These are phyloP conservation scores for Donacobius atricapilla DNA, from an alignment of 2,113 vertebrate genomes.

Conservation along the genomic window DNA sequence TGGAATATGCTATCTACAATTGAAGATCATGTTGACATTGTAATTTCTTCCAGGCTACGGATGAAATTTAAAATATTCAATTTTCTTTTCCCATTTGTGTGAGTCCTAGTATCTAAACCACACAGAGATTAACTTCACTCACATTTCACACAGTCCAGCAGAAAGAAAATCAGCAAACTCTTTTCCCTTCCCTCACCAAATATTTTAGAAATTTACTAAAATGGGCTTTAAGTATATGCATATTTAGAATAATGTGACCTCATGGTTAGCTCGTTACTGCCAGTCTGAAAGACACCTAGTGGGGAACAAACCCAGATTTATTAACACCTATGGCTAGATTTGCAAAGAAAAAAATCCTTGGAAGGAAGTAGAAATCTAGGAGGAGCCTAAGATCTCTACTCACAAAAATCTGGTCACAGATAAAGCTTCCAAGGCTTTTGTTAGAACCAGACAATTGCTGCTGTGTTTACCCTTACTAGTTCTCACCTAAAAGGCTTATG, in stretches of 20 bases:
- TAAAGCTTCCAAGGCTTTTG: not conserved
- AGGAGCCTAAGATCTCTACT: not conserved
- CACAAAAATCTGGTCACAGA: not conserved
- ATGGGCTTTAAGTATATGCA: not conserved
- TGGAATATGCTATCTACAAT: not conserved
- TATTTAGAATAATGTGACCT: not conserved
- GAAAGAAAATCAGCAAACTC: not conserved
- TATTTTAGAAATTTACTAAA: not conserved
- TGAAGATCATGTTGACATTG: not conserved
- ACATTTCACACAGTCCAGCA: not conserved
- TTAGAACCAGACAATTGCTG: not conserved
- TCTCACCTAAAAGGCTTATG: not conserved
- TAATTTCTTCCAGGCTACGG: not conserved
- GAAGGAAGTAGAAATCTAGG: not conserved
- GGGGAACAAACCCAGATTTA: fast-evolving
- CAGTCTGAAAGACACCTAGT: not conserved
- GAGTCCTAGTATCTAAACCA: not conserved
- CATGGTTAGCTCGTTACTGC: not conserved
- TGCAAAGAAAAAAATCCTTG: not conserved
- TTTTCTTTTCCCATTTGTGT: not conserved
- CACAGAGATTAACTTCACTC: not conserved
- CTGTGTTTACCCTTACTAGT: not conserved
- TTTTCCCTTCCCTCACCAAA: not conserved
- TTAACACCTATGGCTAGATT: not conserved
- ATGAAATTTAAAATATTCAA: not conserved